These are phyloP conservation scores for Colletes latitarsis DNA, from an alignment of 1,140 invertebrate species.

Conservation along the genomic window DNA sequence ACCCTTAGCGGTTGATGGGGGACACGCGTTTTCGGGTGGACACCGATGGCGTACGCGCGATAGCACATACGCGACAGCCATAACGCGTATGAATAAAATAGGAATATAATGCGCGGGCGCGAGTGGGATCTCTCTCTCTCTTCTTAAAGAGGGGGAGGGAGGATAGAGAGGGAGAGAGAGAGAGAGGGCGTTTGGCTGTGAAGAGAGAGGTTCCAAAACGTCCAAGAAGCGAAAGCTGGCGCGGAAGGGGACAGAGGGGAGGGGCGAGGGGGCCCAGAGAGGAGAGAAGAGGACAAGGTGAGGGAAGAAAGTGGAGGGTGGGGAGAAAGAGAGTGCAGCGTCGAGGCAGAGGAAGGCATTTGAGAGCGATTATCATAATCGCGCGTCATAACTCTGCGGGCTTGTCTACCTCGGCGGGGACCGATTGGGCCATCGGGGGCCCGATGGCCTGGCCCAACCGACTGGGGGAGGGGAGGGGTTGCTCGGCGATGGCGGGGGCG, in stretches of 20 bases:
- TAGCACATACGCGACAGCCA: conserved; percentile 59
- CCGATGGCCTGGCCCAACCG: conserved; percentile 27
- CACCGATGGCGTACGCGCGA: conserved; percentile 3
- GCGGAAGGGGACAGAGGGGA: background rate
- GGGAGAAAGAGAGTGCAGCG: conserved; percentile 47
- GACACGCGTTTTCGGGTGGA: background rate
- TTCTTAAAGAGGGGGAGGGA: background rate
- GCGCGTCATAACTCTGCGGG: conserved; percentile 79
- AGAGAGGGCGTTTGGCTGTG: background rate
- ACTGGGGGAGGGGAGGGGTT: background rate
- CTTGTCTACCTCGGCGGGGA: conserved; percentile 70
- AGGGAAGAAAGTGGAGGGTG: conserved; percentile 11
- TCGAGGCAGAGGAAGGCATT: conserved; percentile 64
- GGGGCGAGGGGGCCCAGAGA: conserved; percentile 2
- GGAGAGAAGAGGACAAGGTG: conserved; percentile 13
- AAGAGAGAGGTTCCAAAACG: conserved; percentile 54
- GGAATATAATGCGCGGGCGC: conserved; percentile 71
- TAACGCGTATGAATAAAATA: conserved; percentile 74
- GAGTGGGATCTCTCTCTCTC: conserved; percentile 22
- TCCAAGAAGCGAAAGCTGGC: conserved; percentile 22
- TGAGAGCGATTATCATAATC: conserved; percentile 80
- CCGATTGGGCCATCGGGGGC: conserved; percentile 65
- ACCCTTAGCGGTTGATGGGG: background rate
- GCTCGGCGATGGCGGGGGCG: conserved; percentile 11
- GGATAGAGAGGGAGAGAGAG: background rate